phyloP scores from a whole-genome alignment of 2,888 invertebrate species.

The Chaitophorus viminalis region DNA sequence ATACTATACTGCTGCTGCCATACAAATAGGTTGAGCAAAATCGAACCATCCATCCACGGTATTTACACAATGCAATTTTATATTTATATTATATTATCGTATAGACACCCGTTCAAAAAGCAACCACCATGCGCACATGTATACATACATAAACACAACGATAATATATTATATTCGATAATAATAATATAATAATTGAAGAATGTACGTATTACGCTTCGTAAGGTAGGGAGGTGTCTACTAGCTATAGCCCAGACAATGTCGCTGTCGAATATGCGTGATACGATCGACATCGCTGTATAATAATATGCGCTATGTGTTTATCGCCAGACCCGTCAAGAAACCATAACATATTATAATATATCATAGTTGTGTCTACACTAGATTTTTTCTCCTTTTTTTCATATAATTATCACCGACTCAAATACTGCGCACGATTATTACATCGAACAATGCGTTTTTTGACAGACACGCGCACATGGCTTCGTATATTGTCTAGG shows the following conservation, averaged over 20 bases:
- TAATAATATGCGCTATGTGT: neutral
- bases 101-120: too few relatives aligned
- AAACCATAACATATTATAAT: neutral
- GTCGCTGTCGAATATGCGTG: conserved; percentile 5
- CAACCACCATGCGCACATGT: too few relatives aligned
- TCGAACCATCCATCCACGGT: too few relatives aligned
- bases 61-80: too few relatives aligned
- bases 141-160: too few relatives aligned
- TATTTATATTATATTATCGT: too few relatives aligned
- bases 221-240: too few relatives aligned
- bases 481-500: neutral
- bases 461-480: neutral
- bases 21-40: too few relatives aligned
- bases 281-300: neutral
- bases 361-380: neutral
- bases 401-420: conserved; percentile 22
- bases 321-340: neutral
- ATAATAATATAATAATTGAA: too few relatives aligned
- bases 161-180: too few relatives aligned
- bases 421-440: conserved; percentile 15
- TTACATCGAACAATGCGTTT: conserved; percentile 4
- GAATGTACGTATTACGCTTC: too few relatives aligned
- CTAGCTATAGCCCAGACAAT: neutral
- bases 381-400: neutral
- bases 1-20: too few relatives aligned